These are phyloP conservation scores for Porites australiensis DNA, from an alignment of 64 coral and sea anemone genomes.

Conservation along the genomic window DNA sequence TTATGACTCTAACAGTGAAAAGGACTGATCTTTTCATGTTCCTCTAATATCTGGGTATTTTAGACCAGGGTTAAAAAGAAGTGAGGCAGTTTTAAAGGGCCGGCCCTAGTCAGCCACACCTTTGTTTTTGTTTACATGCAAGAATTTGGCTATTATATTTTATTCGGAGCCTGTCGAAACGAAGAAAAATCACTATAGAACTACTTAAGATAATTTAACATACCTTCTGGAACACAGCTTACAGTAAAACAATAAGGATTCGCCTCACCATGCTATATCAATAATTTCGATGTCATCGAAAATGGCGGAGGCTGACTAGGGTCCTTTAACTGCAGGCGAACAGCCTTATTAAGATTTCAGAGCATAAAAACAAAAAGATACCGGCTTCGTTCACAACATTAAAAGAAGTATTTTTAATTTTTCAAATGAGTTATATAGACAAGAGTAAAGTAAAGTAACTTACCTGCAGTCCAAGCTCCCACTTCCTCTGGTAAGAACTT, in stretches of 20 bases:
- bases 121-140: slow-evolving; percentile 41
- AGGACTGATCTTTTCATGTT: no score
- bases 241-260: slow-evolving; percentile 30
- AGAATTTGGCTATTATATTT: slow-evolving; percentile 21
- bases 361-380: no score
- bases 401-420: no score
- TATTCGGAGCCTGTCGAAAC: not conserved
- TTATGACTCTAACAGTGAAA: no score
- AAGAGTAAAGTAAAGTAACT: no score
- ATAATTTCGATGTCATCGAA: slow-evolving; percentile 58
- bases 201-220: not conserved
- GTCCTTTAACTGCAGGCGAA: not conserved
- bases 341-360: not conserved
- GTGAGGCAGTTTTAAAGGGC: not conserved
- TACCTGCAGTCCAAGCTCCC: no score
- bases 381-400: no score
- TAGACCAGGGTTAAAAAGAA: no score
- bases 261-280: slow-evolving; percentile 46
- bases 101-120: slow-evolving; percentile 43
- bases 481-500: no score
- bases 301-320: not conserved
- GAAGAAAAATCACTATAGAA: not conserved
- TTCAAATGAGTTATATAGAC: no score
- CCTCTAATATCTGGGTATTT: no score
- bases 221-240: not conserved